Evolutionary conservation across 1,140 invertebrate genomes (phyloP).

Genomic region (Lepidotrigona ventralis): DNA sequence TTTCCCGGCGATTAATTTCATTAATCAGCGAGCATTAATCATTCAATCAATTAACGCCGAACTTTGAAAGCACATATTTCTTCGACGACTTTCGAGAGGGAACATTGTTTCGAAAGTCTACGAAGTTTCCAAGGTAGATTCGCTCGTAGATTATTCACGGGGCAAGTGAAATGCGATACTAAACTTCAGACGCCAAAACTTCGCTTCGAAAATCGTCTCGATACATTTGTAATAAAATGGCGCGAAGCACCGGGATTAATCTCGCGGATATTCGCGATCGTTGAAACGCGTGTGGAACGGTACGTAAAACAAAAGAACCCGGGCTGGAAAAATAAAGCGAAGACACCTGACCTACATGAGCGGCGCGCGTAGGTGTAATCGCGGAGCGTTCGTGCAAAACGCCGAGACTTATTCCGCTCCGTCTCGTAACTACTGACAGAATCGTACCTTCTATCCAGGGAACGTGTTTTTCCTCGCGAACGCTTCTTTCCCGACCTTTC

Average conservation of each 20-base stretch:
- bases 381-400: slow-evolving; percentile 48
- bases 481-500: not conserved
- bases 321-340: slow-evolving; percentile 49
- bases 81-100: not conserved
- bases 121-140: not conserved
- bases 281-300: not conserved
- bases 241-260: not conserved
- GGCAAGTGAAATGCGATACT: not conserved
- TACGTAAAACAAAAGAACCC: slow-evolving; percentile 8
- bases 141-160: not conserved
- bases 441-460: not conserved
- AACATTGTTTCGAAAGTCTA: not conserved
- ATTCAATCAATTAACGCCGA: too few species aligned
- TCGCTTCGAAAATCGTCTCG: not conserved
- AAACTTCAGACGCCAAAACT: not conserved
- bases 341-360: slow-evolving; percentile 58
- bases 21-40: too few species aligned
- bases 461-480: not conserved
- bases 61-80: not conserved
- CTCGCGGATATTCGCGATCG: slow-evolving; percentile 14
- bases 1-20: too few species aligned
- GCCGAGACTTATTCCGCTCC: slow-evolving; percentile 44
- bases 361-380: slow-evolving; percentile 51
- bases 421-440: slow-evolving; percentile 27
- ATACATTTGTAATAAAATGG: not conserved